Evolutionary conservation across 2,797 vertebrate genomes (phyloP), one percentile per base, ranked within the genome.

Genomic region (Chelon auratus): DNA sequence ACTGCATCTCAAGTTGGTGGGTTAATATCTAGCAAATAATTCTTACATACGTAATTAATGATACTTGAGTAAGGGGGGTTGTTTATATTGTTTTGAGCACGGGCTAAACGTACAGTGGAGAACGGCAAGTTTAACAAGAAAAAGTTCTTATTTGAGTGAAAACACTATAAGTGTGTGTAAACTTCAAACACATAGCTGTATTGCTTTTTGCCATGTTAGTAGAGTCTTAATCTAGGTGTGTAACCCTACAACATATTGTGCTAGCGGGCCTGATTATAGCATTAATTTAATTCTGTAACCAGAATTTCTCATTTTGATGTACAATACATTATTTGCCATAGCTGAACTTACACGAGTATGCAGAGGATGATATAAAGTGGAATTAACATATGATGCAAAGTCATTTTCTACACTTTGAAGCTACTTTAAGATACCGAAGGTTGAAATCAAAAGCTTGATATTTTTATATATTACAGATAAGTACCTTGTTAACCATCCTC

Each of bases 401-500:
- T 62, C 33, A 20, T 63, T 51, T 70, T 71, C n/a, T 62, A 62
- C 62, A 26, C 51, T 80, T 55, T 82, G 43, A 80, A 71, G 52
- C 33, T 71, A 13, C 47, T 70, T 68, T 58, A 52, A 58, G 33
- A 39, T 48, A 60, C 51, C 62, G 67, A 79, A 78, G 42, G 59
- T 66, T 72, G 40, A 68, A 76, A 82, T 65, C 18, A 47, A 77
- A 73, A 10, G 18, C 53, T 54, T 72, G 26, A 68, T 68, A 57
- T 75, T 73, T 72, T 75, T 60, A 70, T 30, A 81, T 62, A 56
- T 58, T 58, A 64, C 10, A 1, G 62, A 74, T 77, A 75, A 73
- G 56, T 80, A 75, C 69, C 77, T 77, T 70, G 68, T 88, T 85
- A 77, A 68, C 62, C 26, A 72, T 75, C 65, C 71, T 81, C 60